Base-by-base conservation (phyloP, 2,797 vertebrate species). In the Bryconaethiops microstoma region DNA sequence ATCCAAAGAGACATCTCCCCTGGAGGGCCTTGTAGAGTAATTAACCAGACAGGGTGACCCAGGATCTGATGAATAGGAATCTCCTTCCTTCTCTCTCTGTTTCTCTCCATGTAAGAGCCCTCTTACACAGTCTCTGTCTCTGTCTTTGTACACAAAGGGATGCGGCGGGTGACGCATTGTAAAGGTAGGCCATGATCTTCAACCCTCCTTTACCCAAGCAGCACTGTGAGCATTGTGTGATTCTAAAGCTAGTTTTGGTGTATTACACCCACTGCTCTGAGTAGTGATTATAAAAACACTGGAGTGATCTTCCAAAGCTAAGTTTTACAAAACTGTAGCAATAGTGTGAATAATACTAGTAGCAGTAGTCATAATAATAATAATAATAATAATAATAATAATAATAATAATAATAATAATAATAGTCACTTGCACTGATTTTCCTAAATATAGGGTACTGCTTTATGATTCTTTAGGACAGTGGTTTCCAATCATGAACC, bases 91-190 rank as follows among this genome's bases (percentile, higher is more conserved):
- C 19, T 74, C 23, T 75, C 21, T 25, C 67, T 63, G 0, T 64
- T 69, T 79, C 73, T 50, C 64, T 75, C 60, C 60, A 39, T 55
- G 16, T 52, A 50, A 63, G 40, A 55, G 50, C 59, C 16, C 2
- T 70, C 77, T 81, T 68, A 55, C 74, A 25, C 65, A 68, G 21
- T 75, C 94, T 96, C 94, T 95, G 94, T 98, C 94, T 98, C 94
- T 98, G 92, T 96, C 94, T 98, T 95, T 97, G 94, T 97, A 96
- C 97, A 96, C 95, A 96, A 87, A 99, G 98, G 97, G 94, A 99
- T 95, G 92, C 96, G 97, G 87, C 97, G 96, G 85, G 97, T 99
- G 97, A 99, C 96, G 25, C 97, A 98, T 95, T 98, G 97, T 95
- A 97, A 98, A 99, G 98, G 98, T 99, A 98, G 96, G 97, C 92